Base-by-base conservation (phyloP, 2,797 vertebrate genomes). In the Anguilla pacifica region DNA sequence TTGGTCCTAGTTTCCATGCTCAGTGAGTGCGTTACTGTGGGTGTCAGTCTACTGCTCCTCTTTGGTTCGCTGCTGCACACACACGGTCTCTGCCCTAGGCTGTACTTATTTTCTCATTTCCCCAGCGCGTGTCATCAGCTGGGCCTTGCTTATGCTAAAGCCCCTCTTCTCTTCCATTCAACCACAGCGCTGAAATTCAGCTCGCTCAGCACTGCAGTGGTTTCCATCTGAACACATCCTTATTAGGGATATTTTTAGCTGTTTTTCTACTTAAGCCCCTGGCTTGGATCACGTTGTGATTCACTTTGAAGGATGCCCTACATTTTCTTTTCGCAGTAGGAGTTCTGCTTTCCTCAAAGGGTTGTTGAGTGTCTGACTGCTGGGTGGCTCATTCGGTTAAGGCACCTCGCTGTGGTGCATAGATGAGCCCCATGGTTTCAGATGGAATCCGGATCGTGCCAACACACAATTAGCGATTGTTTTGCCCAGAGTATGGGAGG, bases 201-300 rank as follows among this genome's bases (percentile, higher is more conserved):
- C 77, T 81, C 46, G 46, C 77, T 81, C 22, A 81, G 77, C 77
- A 81, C 77, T 31, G 77, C 77, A 81, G 77, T 11, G 43, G 17
- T 81, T 43, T 25, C 46, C 77, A 25, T 79, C 77, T 25, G 19
- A 51, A n/a, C 46, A 81, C 46, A 81, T 81, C 77, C 77, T 49
- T 46, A 81, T 81, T 81, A 81, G 39, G 35, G 46, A 25, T 81
- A 81, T 81, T 81, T 84, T 84, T 57, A 59, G 35, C 25, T 61
- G 53, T 59, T 35, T 57, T 57, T 84, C n/a, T 84, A 31, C 57
- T 84, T 15, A 61, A 84, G 35, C 43, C 28, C 31, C 43, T 25
- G 43, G 2, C 77, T 81, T 81, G 77, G 77, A 22, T 39, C 72
- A n/a, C 17, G 7, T 46, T 81, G 15, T n/a, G 77, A 43, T n/a